A percentile compares a stretch with the other conserved stretches of the same genome.
These are phyloP conservation scores for Alligator mississippiensis DNA, from an alignment of 2,113 vertebrate species.

Conservation along the genomic window DNA sequence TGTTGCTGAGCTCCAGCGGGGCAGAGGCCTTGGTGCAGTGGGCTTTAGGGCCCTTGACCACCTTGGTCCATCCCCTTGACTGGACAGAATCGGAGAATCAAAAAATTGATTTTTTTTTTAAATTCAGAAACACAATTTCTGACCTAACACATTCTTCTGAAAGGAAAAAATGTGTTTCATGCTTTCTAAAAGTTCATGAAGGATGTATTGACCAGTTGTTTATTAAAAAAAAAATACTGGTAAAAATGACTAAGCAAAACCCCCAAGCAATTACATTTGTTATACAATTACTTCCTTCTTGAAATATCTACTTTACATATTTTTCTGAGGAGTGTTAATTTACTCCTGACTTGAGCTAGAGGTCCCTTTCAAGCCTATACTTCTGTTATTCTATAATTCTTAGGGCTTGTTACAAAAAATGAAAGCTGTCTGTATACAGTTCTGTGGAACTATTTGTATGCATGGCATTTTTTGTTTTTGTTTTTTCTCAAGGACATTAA, in stretches of 20 bases:
- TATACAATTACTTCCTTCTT: not conserved
- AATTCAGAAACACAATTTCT: too few relatives aligned
- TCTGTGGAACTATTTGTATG: conserved; percentile 3
- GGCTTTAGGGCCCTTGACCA: too few relatives aligned
- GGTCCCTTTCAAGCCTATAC: too few relatives aligned
- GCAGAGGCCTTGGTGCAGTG: too few relatives aligned
- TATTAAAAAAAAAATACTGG: not conserved
- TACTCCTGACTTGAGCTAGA: too few relatives aligned
- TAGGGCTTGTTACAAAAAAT: conserved; percentile 48
- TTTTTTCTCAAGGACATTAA: not conserved
- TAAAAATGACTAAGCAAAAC: not conserved
- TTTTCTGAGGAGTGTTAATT: too few relatives aligned
- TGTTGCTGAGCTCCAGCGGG: too few relatives aligned
- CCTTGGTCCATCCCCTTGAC: too few relatives aligned
- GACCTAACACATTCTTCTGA: too few relatives aligned
- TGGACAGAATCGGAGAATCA: too few relatives aligned
- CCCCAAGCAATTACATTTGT: not conserved
- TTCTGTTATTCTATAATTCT: not conserved
- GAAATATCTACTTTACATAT: conserved; percentile 28
- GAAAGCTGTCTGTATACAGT: conserved; percentile 1
- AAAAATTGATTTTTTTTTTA: too few relatives aligned
- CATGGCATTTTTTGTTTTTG: not conserved
- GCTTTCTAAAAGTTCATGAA: not conserved
- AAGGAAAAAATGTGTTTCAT: too few relatives aligned
- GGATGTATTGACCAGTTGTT: not conserved